These are phyloP conservation scores for Rhabditophanes sp. DNA, from an alignment of 2,888 invertebrate species.

Conservation along the genomic window DNA sequence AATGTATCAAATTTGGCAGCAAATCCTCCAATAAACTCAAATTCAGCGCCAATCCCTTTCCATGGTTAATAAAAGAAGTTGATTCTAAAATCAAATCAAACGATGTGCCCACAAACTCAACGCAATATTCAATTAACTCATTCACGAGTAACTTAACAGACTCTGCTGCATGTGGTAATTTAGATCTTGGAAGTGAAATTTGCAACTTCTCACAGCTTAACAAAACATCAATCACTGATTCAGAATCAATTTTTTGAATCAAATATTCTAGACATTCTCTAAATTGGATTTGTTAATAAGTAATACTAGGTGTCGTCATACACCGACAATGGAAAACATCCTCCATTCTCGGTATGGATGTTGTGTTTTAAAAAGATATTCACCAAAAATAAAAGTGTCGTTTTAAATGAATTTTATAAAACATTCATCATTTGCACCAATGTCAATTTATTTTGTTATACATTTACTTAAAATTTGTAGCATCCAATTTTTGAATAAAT, in stretches of 20 bases:
- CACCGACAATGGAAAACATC: not conserved
- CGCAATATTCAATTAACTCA: slow-evolving; percentile 63
- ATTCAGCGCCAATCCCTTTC: slow-evolving; percentile 59
- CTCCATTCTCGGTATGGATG: not conserved
- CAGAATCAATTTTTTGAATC: slow-evolving; percentile 48
- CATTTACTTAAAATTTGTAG: too few species aligned
- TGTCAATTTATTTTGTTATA: too few species aligned
- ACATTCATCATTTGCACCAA: too few species aligned
- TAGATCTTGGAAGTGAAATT: slow-evolving; percentile 24
- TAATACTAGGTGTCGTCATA: not conserved
- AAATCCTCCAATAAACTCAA: slow-evolving; percentile 63
- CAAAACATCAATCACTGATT: slow-evolving; percentile 66
- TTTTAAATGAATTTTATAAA: slow-evolving; percentile 24
- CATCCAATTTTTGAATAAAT: too few species aligned
- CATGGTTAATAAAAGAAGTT: slow-evolving; percentile 56
- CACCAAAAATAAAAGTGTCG: slow-evolving; percentile 4
- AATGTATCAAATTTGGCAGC: slow-evolving; percentile 61
- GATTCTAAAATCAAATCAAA: slow-evolving; percentile 61
- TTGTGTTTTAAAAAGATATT: slow-evolving; percentile 2
- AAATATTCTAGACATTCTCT: slow-evolving; percentile 16
- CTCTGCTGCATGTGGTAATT: slow-evolving; percentile 60
- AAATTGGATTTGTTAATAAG: not conserved
- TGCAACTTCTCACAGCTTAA: slow-evolving; percentile 67
- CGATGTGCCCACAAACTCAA: slow-evolving; percentile 63
- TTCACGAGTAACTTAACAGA: slow-evolving; percentile 63